Base-by-base conservation (phyloP, 2,888 invertebrate species). In the Ophraella communa region DNA sequence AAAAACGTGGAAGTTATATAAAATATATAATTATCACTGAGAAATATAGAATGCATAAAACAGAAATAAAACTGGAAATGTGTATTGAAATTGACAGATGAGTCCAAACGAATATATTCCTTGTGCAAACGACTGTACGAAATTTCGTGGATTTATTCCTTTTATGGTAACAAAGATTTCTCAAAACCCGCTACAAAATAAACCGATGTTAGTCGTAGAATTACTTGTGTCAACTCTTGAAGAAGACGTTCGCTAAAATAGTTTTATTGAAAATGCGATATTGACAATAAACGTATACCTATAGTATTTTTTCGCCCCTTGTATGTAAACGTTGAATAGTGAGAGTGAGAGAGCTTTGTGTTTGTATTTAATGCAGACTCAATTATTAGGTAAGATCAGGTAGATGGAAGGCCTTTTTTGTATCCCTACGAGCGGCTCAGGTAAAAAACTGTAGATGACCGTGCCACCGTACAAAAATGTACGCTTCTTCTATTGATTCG, bases 331-430 rank as follows among this genome's bases (percentile, higher is more conserved):
- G 39, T 49, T 42, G 42, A 30, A 60, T 60, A 53, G 51, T 62
- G 58, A 57, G 52, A 62, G 62, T 39, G 54, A 53, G 60, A 56
- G 54, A 14, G 39, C 52, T 42, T 47, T 53, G 45, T 61, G 62
- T 65, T 64, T 57, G 65, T 61, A 64, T 70, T 68, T 64, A 68
- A 68, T 68, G 58, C 70, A 63, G 67, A 65, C 73, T 71, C 73
- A 76, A 77, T 77, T 77, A 77, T 77, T 77, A 76, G 76, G 75
- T 73, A 74, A 75, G 74, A 75, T 75, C 77, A 76, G 77, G 77
- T 76, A 76, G 77, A 74, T 71, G 68, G 64, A 69, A 68, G 70
- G 69, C 64, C 70, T 71, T 73, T 74, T 60, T 75, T 72, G n/a
- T 69, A 62, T 69, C 65, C 68, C 65, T 66, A 68, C 68, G 64